phyloP scores from a whole-genome alignment of 2,888 invertebrate genomes.

The Habroteleia sp. region DNA sequence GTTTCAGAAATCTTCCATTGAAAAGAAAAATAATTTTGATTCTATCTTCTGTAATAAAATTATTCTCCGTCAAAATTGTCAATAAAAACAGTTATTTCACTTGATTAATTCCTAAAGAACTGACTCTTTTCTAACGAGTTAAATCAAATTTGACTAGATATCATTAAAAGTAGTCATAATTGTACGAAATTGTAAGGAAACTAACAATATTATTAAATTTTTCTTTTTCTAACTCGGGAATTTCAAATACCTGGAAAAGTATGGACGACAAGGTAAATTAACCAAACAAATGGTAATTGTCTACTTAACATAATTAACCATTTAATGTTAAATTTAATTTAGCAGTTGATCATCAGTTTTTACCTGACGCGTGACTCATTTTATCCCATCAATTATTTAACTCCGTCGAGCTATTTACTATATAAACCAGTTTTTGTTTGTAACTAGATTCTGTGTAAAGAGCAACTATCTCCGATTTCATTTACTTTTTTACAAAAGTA shows the following conservation, averaged over 20 bases:
- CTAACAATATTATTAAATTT: neutral
- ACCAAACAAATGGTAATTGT: constrained; percentile 8
- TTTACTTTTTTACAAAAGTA: constrained; percentile 31
- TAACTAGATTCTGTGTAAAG: constrained; percentile 21
- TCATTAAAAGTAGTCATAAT: neutral
- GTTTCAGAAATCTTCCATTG: too few relatives aligned
- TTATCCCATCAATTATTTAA: constrained; percentile 26
- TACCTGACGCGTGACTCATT: constrained; percentile 12
- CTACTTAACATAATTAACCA: constrained; percentile 13
- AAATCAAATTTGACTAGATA: neutral
- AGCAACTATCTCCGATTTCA: constrained; percentile 32
- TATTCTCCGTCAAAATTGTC: too few relatives aligned
- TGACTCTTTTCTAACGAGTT: neutral
- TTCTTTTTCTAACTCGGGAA: constrained; percentile 3
- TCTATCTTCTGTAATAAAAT: too few relatives aligned
- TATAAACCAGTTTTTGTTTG: constrained; percentile 31
- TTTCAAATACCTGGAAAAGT: neutral
- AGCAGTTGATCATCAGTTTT: constrained; percentile 11
- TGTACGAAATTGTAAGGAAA: neutral
- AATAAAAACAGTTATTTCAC: too few relatives aligned
- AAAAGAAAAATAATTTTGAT: too few relatives aligned
- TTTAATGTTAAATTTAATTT: constrained; percentile 23
- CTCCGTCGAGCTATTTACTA: constrained; percentile 25
- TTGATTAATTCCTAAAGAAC: too few relatives aligned
- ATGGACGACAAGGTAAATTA: constrained; percentile 3